phyloP scores from a whole-genome alignment of 1,140 invertebrate species.

The Polyergus mexicanus region DNA sequence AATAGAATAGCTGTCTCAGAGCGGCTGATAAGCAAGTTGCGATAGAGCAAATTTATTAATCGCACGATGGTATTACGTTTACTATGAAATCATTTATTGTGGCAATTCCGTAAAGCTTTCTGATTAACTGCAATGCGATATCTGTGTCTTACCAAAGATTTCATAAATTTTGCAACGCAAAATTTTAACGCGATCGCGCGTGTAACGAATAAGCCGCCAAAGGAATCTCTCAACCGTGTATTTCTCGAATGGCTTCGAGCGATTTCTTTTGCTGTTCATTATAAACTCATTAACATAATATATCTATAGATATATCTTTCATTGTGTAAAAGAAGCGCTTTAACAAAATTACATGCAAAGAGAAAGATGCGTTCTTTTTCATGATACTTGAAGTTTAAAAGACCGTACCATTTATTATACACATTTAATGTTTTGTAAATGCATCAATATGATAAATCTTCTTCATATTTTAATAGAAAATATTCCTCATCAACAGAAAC shows the following conservation, averaged over 20 bases:
- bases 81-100: slow-evolving; percentile 45
- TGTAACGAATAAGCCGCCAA: background rate
- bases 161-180: background rate
- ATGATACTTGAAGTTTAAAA: no score
- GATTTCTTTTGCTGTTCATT: background rate
- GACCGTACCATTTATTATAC: no score
- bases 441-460: no score
- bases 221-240: background rate
- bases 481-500: no score
- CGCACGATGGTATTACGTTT: background rate
- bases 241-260: no score
- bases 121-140: background rate
- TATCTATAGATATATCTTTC: no score
- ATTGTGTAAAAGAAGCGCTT: no score
- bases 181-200: background rate
- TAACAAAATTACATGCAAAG: no score
- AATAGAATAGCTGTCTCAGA: slow-evolving; percentile 18
- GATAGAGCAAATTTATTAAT: slow-evolving; percentile 26
- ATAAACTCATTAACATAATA: no score
- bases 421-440: no score
- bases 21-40: slow-evolving; percentile 33
- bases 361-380: no score
- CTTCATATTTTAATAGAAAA: no score
- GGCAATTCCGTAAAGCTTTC: slow-evolving; percentile 45
- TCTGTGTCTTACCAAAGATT: slow-evolving; percentile 11